A percentile compares a stretch with the other conserved stretches of the same genome.
Evolutionary conservation across 2,113 vertebrate genomes (phyloP).

Genomic region (Sclerurus mexicanus): DNA sequence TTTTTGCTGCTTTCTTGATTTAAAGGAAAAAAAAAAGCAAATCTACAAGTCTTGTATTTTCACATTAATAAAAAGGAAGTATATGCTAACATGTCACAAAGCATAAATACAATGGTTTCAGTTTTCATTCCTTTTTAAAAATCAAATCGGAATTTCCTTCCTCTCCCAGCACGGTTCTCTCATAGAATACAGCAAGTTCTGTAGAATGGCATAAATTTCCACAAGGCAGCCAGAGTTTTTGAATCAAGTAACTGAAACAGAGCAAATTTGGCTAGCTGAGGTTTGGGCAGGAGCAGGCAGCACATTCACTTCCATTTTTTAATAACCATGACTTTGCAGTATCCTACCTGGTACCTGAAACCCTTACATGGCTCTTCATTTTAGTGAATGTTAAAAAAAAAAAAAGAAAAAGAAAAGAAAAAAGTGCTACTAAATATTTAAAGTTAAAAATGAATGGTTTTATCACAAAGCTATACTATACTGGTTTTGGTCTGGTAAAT

Average conservation of each 20-base stretch:
- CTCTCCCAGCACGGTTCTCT: not conserved
- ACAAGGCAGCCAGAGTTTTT: not conserved
- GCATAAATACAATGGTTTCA: not conserved
- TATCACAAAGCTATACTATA: not conserved
- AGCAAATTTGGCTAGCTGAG: not conserved
- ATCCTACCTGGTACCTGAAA: not conserved
- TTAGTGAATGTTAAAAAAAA: not conserved
- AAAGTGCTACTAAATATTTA: not conserved
- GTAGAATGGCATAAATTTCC: not conserved
- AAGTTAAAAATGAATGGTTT: not conserved
- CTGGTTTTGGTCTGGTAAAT: not conserved
- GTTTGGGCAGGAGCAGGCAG: not conserved
- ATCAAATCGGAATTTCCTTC: slow-evolving; percentile 27
- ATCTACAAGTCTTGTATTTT: not conserved
- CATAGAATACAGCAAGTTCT: not conserved
- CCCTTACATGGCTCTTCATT: not conserved
- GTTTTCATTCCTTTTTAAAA: slow-evolving; percentile 39
- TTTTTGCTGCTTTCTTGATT: not conserved
- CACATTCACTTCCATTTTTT: not conserved
- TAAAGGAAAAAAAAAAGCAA: not conserved
- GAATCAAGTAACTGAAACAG: not conserved
- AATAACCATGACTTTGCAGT: not conserved
- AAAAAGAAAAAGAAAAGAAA: not conserved
- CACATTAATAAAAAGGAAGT: not conserved
- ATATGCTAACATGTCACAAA: not conserved